phyloP scores from a whole-genome alignment of 2,113 vertebrate genomes.

The Piliocolobus tephrosceles region DNA sequence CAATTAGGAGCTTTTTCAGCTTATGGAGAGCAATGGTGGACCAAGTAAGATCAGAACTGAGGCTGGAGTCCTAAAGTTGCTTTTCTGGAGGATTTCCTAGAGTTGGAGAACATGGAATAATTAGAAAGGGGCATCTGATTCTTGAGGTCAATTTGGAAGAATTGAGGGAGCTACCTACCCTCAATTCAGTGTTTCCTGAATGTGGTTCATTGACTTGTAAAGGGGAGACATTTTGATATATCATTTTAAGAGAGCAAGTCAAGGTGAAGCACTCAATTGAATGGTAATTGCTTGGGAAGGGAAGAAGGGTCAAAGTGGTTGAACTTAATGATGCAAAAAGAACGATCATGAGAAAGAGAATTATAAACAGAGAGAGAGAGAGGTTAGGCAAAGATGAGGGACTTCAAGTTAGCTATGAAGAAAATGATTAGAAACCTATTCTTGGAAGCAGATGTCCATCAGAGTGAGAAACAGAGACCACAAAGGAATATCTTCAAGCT shows the following conservation, averaged over 20 bases:
- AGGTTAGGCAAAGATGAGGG: conserved; percentile 24
- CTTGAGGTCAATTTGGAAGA: not conserved
- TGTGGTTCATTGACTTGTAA: conserved; percentile 36
- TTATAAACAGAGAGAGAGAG: not conserved
- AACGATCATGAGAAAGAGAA: conserved; percentile 44
- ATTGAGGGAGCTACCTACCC: not conserved
- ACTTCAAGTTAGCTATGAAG: not conserved
- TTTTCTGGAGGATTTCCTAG: conserved; percentile 19
- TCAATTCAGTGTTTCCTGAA: not conserved
- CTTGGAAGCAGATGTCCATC: not conserved
- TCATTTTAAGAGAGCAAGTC: conserved; percentile 29
- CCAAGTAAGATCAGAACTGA: not conserved
- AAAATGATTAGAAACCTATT: not conserved
- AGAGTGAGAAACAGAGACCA: not conserved
- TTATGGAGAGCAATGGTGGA: not conserved
- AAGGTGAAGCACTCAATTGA: conserved; percentile 39
- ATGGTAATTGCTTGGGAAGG: conserved; percentile 53
- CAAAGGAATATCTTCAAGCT: not conserved
- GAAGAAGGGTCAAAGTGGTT: conserved; percentile 54
- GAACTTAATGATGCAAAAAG: conserved; percentile 67
- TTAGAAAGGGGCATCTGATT: conserved; percentile 1
- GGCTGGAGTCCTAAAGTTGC: not conserved
- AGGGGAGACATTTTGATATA: conserved; percentile 42
- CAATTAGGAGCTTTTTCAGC: not conserved
- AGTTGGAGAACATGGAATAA: not conserved